These are phyloP conservation scores for Acleris literana DNA, from an alignment of 2,888 invertebrate genomes.

Conservation along the genomic window DNA sequence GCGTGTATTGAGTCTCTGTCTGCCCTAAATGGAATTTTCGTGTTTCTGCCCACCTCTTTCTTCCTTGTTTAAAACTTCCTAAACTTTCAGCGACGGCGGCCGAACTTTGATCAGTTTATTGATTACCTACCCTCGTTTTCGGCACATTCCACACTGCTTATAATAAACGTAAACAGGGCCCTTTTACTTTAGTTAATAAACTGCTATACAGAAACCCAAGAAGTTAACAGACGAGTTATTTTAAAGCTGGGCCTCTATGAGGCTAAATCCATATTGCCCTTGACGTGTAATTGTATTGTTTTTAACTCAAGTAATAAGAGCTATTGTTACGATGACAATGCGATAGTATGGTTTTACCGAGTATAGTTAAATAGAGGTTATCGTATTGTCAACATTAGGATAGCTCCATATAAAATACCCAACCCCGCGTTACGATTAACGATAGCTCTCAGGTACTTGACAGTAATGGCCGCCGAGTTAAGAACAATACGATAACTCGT, in stretches of 20 bases:
- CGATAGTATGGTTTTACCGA: too few relatives aligned
- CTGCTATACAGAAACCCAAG: background rate
- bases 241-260: background rate
- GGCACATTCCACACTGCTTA: background rate
- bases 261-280: too few relatives aligned
- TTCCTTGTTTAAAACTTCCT: slow-evolving; percentile 14
- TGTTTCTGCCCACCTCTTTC: slow-evolving; percentile 21
- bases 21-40: slow-evolving; percentile 23
- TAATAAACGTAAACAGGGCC: slow-evolving; percentile 11
- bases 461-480: too few relatives aligned
- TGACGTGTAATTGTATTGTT: too few relatives aligned
- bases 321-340: too few relatives aligned
- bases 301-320: too few relatives aligned
- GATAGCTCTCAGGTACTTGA: too few relatives aligned
- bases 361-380: too few relatives aligned
- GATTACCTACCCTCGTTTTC: slow-evolving; percentile 10
- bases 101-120: slow-evolving; percentile 26
- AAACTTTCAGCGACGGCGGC: slow-evolving; percentile 13
- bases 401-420: too few relatives aligned
- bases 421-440: too few relatives aligned
- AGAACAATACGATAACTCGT: too few relatives aligned
- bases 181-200: background rate
- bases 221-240: background rate
- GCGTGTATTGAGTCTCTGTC: background rate
- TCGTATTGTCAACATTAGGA: too few relatives aligned